Evolutionary conservation across 1,140 invertebrate genomes (phyloP), one percentile per base, ranked within the genome.

Genomic region (Oncopeltus fasciatus): DNA sequence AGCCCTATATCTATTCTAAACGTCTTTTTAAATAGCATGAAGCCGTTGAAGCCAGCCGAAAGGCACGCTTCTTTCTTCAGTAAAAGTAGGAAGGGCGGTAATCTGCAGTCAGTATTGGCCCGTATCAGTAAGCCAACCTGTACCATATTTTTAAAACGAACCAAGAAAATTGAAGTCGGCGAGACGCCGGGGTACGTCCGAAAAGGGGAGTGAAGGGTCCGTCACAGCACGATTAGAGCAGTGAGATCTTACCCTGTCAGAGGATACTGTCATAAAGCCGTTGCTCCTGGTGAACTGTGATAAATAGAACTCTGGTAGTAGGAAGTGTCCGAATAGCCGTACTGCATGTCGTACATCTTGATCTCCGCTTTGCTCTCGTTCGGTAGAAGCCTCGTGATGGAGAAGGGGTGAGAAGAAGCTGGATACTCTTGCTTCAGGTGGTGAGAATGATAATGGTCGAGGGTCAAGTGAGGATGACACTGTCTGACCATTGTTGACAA

Each of bases 331-430:
- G 70, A 78, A 77, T 81, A 73, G 72, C 80, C 72, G 68, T 81
- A 76, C 28, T 77, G 74, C 0, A 67, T 68, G 73, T 87, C 81
- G 75, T 88, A 88, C 83, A 88, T 88, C 73, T 76, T 75, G 67
- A 79, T 76, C 60, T 82, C 80, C 20, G 87, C 81, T 72, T 92
- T 90, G 60, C 84, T 85, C 69, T 90, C 88, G 49, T 87, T 85
- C 11, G 89, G 88, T 68, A 92, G 75, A 70, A 95, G 80, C 71
- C 92, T 85, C 66, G 90, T 94, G 69, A 96, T 95, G 72, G 90
- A 92, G 76, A 95, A 96, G 0, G 93, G 92, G 73, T 95, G 89
- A 71, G 81, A 85, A 31, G 70, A 68, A 61, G 87, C 85, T 9
- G 86, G 81, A n/a, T 83, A 82, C 71, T 90, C 86, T 72, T 89